Evolutionary conservation across 1,140 invertebrate genomes (phyloP), one percentile per base, ranked within the genome.

Genomic region (Lepidurus arcticus): DNA sequence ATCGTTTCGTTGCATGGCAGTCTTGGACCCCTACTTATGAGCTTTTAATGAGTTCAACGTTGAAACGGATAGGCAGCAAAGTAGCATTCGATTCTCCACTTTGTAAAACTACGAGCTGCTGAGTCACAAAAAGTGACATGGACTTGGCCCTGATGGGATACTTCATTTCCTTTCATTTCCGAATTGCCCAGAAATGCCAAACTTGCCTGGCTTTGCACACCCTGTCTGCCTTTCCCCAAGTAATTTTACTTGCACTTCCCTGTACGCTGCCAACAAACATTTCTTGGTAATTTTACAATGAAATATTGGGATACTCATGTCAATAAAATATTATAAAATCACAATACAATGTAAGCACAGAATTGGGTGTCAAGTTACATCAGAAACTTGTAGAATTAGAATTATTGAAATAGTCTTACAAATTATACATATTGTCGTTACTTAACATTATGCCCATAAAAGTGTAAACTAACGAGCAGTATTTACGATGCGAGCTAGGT

Each of bases 21-120:
- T 1, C 45, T 7, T 65, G 16, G 9, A n/a, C 13, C 53, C 6
- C n/a, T 21, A n/a, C 53, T 65, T 65, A 65, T 65, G 53, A 65
- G 53, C 13, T 65, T 65, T 65, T 65, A 65, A 65, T 21, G 53
- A 65, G 53, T 65, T 65, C 21, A 16, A 65, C 53, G 53, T 65
- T 65, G 53, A 65, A 65, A 65, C 53, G 53, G 53, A 65, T 65
- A 9, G 21, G 21, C 53, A 65, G 21, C 53, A 65, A 65, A 65
- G 16, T 65, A 16, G 53, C 9, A 7, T 21, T 65, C 53, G 21
- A 13, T 65, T 21, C 53, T 65, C 13, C 16, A 65, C 21, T 65
- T 65, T 65, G 53, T 65, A 65, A 65, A 65, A 9, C 13, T 11
- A 9, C 53, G 13, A 65, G 53, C 8, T 65, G 53, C 8, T 65